Evolutionary conservation across 2,888 invertebrate species (phyloP).

Genomic region (Odontocolon sp.): DNA sequence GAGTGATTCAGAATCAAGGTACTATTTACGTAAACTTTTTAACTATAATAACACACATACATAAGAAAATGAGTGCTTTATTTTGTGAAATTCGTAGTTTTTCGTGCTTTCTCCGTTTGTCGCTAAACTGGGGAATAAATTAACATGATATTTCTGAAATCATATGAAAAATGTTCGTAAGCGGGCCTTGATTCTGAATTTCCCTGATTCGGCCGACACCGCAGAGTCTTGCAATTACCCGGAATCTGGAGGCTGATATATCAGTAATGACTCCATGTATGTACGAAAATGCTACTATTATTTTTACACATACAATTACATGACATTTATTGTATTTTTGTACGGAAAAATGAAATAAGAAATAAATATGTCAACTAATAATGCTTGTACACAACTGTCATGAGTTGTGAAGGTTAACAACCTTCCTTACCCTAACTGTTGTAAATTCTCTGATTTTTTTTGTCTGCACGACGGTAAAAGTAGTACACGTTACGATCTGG

Average conservation of each 20-base stretch:
- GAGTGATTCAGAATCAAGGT: slow-evolving; percentile 65
- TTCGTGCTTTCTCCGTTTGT: neutral
- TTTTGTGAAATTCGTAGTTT: neutral
- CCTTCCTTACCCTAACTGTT: slow-evolving; percentile 19
- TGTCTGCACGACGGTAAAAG: neutral
- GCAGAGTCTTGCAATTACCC: neutral
- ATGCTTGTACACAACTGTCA: slow-evolving; percentile 5
- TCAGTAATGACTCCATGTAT: neutral
- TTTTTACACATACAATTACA: neutral
- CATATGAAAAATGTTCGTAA: neutral
- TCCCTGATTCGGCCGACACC: slow-evolving; percentile 7
- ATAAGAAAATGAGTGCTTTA: neutral
- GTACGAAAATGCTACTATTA: neutral
- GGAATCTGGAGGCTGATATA: neutral
- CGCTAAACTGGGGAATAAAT: slow-evolving; percentile 1
- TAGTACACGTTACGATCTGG: neutral
- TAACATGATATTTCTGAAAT: neutral
- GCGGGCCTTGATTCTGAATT: slow-evolving; percentile 56
- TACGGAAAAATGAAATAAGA: slow-evolving; percentile 10
- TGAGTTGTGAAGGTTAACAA: slow-evolving; percentile 5
- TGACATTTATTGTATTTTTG: slow-evolving; percentile 14
- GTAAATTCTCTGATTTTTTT: neutral
- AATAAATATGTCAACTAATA: slow-evolving; percentile 14
- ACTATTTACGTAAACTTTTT: neutral
- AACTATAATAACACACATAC: neutral